Base-by-base conservation (phyloP, 2,797 vertebrate genomes). In the Trichosurus vulpecula region DNA sequence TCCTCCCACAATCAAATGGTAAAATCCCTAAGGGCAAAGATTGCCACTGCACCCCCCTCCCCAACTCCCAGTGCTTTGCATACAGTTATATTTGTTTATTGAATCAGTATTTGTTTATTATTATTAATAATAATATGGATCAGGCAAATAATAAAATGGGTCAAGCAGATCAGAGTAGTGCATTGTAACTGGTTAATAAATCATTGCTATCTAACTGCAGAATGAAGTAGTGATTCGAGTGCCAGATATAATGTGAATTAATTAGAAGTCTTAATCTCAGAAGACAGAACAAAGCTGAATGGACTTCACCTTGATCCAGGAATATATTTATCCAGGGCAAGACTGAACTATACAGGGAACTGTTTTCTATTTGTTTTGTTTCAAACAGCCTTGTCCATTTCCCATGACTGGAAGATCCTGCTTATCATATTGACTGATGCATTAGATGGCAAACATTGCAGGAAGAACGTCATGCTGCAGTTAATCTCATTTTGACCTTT, bases 161-260 rank as follows among this genome's bases (percentile, higher is more conserved):
- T 93, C 94, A 56, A 6, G 22, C 87, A 91, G 96, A 94, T 91
- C 87, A 96, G 55, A 96, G 61, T 53, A 94, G 14, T 3, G 92
- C 91, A 4, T 93, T 95, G 54, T 55, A 57, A 92, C 13, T 41
- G 6, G 10, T 92, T 93, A 91, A 95, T 52, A 94, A 56, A 87
- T 90, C 51, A 54, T 96, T 92, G n/a, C 27, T 54, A 35, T 8
- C 30, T 96, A 96, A 92, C 91, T 97, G 95, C 31, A 91, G 93
- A 91, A 90, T 35, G 52, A 95, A 94, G 54, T 91, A 2, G 52
- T 54, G 29, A 14, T 0, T 95, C 12, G 54, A 93, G 93, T 93
- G 81, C 8, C 41, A 95, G 47, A 52, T 91, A 55, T 31, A 47
- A 81, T 54, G 6, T 54, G 96, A 52, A 54, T 92, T 92, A 92